These are phyloP conservation scores for Enteromius treurensis DNA, from an alignment of 2,797 vertebrate species.

Conservation along the genomic window DNA sequence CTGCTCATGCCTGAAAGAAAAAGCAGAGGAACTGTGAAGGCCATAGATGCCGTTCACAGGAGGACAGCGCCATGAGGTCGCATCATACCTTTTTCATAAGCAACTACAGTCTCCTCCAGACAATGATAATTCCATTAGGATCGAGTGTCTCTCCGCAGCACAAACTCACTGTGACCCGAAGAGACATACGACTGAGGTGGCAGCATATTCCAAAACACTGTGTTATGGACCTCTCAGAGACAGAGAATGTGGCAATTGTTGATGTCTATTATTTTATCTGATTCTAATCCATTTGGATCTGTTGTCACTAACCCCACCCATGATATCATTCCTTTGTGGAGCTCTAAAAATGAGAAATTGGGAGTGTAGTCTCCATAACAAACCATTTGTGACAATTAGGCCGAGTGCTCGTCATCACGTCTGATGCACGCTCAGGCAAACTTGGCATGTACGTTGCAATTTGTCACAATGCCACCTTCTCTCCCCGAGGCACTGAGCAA, in stretches of 20 bases:
- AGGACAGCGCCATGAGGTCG: conserved; percentile 38
- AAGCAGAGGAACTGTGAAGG: conserved; percentile 23
- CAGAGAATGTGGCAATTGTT: neutral
- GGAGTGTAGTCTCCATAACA: conserved; percentile 3
- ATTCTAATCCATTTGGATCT: conserved; percentile 14
- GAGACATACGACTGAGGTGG: conserved; percentile 21
- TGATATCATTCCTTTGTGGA: conserved; percentile 7
- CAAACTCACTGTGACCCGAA: conserved; percentile 35
- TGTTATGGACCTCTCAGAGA: neutral
- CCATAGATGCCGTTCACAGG: conserved; percentile 25
- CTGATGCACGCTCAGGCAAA: conserved; percentile 27
- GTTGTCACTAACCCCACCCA: conserved; percentile 11
- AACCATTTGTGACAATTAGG: conserved; percentile 35
- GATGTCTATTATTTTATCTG: conserved; percentile 15
- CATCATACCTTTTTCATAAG: conserved; percentile 58
- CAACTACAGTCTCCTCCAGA: conserved; percentile 38
- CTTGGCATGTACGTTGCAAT: conserved; percentile 20
- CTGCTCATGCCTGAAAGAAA: conserved; percentile 38
- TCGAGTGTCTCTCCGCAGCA: conserved; percentile 51
- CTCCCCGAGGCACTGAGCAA: conserved; percentile 8
- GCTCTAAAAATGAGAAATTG: neutral
- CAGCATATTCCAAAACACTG: conserved; percentile 21
- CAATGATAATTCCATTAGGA: conserved; percentile 54
- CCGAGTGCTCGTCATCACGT: conserved; percentile 12
- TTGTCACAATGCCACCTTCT: conserved; percentile 35